phyloP scores from a whole-genome alignment of 2,113 vertebrate species.

The Sylvilagus bachmani region DNA sequence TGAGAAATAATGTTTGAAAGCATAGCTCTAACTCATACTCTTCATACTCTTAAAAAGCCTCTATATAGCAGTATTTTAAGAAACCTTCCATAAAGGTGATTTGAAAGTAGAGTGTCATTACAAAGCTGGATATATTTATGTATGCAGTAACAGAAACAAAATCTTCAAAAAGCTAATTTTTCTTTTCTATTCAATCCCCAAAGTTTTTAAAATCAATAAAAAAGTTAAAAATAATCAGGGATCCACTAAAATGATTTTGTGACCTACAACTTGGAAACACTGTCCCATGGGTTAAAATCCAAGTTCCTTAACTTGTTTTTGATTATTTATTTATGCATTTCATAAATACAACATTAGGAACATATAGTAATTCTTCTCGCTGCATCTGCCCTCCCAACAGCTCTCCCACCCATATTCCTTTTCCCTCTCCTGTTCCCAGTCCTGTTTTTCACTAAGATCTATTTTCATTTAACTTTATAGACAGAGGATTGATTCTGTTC shows the following conservation, averaged over 20 bases:
- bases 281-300: neutral
- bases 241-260: neutral
- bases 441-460: no score
- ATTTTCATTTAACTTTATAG: no score
- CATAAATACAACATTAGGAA: no score
- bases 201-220: neutral
- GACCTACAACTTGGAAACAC: neutral
- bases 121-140: neutral
- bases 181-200: neutral
- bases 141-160: neutral
- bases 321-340: no score
- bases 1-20: slow-evolving; percentile 35
- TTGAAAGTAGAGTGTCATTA: slow-evolving; percentile 1
- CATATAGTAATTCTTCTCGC: no score
- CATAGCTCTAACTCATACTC: neutral
- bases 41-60: neutral
- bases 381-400: no score
- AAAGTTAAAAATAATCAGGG: neutral
- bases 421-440: no score
- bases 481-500: no score
- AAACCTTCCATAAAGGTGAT: neutral
- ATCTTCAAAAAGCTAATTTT: slow-evolving; percentile 15
- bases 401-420: no score
- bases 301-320: slow-evolving; percentile 34
- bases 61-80: neutral